A percentile compares a stretch with the other conserved stretches of the same genome.
Conservation (phyloP, 1,140 invertebrate species). For the Ips typographus region DNA sequence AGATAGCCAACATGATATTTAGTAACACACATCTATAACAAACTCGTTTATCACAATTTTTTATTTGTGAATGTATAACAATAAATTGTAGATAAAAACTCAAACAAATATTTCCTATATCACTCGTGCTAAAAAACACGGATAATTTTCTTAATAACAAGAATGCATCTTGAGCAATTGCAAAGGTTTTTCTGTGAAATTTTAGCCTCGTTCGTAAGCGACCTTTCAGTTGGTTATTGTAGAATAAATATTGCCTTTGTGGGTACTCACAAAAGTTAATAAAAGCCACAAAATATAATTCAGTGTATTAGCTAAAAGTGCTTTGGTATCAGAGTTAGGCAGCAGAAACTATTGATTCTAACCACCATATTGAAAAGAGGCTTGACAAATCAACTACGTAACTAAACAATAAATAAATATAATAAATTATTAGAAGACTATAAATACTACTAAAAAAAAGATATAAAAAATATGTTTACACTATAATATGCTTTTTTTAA, state of each 20-base stretch:
- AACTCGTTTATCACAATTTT: conserved; percentile 21
- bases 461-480: conserved; percentile 3
- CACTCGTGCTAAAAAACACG: neutral
- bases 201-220: neutral
- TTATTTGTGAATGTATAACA: conserved; percentile 15
- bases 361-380: too few relatives aligned
- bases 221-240: neutral
- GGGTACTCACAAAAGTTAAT: conserved; percentile 1
- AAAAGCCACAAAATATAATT: neutral
- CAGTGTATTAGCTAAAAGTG: neutral
- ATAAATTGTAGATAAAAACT: conserved; percentile 14
- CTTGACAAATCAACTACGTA: too few relatives aligned
- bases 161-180: neutral
- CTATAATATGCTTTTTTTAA: conserved; percentile 24
- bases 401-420: too few relatives aligned
- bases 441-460: neutral
- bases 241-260: neutral
- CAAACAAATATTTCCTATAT: conserved; percentile 25
- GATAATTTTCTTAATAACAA: conserved; percentile 15
- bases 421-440: neutral
- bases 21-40: conserved; percentile 14
- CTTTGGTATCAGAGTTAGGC: neutral
- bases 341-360: too few relatives aligned
- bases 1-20: conserved; percentile 11
- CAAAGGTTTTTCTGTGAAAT: conserved; percentile 3